These are phyloP conservation scores for Heliothis peltigera DNA, from an alignment of 2,888 invertebrate species.

Conservation along the genomic window DNA sequence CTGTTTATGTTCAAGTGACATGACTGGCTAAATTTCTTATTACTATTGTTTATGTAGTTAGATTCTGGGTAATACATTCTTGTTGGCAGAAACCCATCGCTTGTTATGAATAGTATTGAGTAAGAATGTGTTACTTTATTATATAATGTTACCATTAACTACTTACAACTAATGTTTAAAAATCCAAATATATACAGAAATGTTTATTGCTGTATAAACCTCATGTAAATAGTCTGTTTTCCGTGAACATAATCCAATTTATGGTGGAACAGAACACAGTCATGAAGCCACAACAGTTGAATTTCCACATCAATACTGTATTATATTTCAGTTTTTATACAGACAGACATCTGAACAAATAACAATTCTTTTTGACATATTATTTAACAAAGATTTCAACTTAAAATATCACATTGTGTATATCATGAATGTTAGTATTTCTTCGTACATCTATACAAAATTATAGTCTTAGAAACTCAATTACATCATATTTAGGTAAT, in stretches of 20 bases:
- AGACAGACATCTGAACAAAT: constrained; percentile 54
- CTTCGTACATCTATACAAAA: constrained; percentile 24
- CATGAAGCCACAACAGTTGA: constrained; percentile 56
- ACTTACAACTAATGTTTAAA: constrained; percentile 83
- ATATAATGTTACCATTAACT: constrained; percentile 77
- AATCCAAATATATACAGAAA: constrained; percentile 86
- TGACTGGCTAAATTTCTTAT: constrained; percentile 50
- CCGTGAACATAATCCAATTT: constrained; percentile 51
- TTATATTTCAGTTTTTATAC: constrained; percentile 31
- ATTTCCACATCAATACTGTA: constrained; percentile 52
- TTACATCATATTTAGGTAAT: constrained; percentile 6
- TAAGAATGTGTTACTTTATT: constrained; percentile 63
- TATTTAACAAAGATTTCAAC: constrained; percentile 57
- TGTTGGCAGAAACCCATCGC: constrained; percentile 55
- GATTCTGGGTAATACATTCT: constrained; percentile 35
- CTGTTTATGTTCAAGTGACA: constrained; percentile 53
- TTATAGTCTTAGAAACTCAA: constrained; percentile 22
- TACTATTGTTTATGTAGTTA: constrained; percentile 29
- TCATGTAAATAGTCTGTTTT: constrained; percentile 57
- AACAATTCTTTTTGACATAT: constrained; percentile 46
- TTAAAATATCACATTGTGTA: constrained; percentile 67
- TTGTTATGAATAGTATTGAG: constrained; percentile 63
- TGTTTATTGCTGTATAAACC: constrained; percentile 68
- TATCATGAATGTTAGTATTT: constrained; percentile 46
- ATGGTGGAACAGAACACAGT: constrained; percentile 45